Percentiles rank a stretch among this genome's conserved stretches.
These are phyloP conservation scores for Sycophaga agraensis DNA, from an alignment of 1,140 invertebrate genomes.

Conservation along the genomic window DNA sequence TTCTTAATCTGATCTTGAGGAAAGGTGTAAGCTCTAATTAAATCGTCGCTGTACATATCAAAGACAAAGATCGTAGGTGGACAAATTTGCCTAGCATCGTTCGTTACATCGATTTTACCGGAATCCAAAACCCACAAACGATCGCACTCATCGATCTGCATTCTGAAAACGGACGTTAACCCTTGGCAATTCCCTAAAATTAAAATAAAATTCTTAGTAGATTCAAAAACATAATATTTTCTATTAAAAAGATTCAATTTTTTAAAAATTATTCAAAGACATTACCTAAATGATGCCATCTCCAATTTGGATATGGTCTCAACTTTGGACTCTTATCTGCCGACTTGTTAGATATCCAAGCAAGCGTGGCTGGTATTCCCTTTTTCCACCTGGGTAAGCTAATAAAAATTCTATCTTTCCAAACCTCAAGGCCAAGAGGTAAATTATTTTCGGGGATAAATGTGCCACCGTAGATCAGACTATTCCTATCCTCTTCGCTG, in stretches of 20 bases:
- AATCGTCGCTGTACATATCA: slow-evolving; percentile 66
- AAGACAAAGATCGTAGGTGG: slow-evolving; percentile 75
- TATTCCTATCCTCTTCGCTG: slow-evolving; percentile 49
- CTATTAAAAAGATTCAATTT: neutral
- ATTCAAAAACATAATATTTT: neutral
- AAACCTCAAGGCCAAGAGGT: slow-evolving; percentile 72
- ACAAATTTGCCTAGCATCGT: slow-evolving; percentile 68
- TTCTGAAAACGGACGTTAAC: slow-evolving; percentile 76
- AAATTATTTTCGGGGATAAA: slow-evolving; percentile 72
- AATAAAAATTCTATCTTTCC: slow-evolving; percentile 67
- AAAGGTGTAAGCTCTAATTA: slow-evolving; percentile 65
- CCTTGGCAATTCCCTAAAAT: slow-evolving; percentile 61
- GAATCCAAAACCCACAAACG: slow-evolving; percentile 78
- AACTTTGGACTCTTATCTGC: slow-evolving; percentile 64
- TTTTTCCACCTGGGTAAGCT: slow-evolving; percentile 79
- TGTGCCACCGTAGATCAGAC: slow-evolving; percentile 58
- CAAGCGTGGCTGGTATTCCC: slow-evolving; percentile 72
- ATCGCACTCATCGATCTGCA: slow-evolving; percentile 69
- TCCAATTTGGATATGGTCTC: slow-evolving; percentile 74
- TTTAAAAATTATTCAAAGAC: slow-evolving; percentile 9
- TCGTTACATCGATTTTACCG: slow-evolving; percentile 70
- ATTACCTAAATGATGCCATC: slow-evolving; percentile 67
- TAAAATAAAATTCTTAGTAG: slow-evolving; percentile 3
- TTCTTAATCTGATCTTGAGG: slow-evolving; percentile 67
- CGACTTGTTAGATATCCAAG: slow-evolving; percentile 60